A percentile compares a stretch with the other conserved stretches of the same genome.
Conservation (phyloP, 2,113 vertebrate species). For the Malurus cyaneus region DNA sequence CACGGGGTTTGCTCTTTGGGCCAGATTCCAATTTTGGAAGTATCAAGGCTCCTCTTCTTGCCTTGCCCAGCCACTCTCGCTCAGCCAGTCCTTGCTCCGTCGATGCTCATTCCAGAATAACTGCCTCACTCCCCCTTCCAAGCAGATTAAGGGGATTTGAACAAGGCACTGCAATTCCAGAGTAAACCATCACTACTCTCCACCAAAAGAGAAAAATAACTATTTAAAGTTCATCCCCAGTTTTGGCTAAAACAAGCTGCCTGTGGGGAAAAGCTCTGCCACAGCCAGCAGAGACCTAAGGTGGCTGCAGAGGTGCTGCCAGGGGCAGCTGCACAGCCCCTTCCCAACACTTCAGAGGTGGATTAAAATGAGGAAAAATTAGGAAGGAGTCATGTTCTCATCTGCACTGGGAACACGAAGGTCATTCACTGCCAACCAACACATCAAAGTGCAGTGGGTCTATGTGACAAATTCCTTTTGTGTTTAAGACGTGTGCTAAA, state of each 20-base stretch:
- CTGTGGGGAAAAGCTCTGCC: not conserved
- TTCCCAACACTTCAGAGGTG: not conserved
- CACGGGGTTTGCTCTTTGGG: not conserved
- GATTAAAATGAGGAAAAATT: not conserved
- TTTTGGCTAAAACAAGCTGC: not conserved
- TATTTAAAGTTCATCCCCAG: not conserved
- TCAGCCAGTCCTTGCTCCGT: not conserved
- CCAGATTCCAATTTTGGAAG: accelerated
- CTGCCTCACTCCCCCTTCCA: not conserved
- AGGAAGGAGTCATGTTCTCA: not conserved
- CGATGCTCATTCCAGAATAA: not conserved
- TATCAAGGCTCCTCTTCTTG: not conserved
- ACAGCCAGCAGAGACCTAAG: not conserved
- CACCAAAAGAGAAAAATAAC: not conserved
- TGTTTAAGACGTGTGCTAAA: not conserved
- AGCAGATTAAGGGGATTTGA: not conserved
- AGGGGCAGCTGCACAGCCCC: accelerated
- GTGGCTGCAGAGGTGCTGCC: not conserved
- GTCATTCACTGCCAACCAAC: not conserved
- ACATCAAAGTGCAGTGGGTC: not conserved
- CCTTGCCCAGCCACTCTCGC: not conserved
- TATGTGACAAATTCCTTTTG: not conserved
- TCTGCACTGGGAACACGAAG: not conserved
- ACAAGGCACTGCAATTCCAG: not conserved
- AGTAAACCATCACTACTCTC: not conserved